These are phyloP conservation scores for Lamellibrachia satsuma DNA, from an alignment of 2,888 invertebrate species.

Conservation along the genomic window DNA sequence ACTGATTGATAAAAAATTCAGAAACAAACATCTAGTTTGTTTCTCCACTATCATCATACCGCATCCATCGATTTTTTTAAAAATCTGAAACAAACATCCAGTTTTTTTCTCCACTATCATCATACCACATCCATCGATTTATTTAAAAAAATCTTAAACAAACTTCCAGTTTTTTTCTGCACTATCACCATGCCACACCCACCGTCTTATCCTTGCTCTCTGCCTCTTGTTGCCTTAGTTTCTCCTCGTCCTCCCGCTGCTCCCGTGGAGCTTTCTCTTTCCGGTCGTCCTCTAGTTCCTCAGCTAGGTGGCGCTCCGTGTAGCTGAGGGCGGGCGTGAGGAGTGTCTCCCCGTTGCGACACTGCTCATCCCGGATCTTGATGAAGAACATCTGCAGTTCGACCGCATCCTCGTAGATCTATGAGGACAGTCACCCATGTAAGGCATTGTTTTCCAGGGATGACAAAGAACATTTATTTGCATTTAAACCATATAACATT, in stretches of 20 bases:
- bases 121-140: background rate
- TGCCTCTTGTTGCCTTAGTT: slow-evolving; percentile 45
- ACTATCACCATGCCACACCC: background rate
- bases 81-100: no score
- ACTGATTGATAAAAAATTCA: background rate
- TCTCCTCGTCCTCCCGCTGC: slow-evolving; percentile 58
- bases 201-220: slow-evolving; percentile 21
- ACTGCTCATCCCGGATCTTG: slow-evolving; percentile 74
- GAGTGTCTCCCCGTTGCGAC: slow-evolving; percentile 80
- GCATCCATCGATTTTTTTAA: no score
- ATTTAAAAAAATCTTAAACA: background rate
- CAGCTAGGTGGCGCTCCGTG: slow-evolving; percentile 76
- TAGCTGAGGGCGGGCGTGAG: slow-evolving; percentile 88
- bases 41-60: no score
- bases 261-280: slow-evolving; percentile 75
- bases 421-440: background rate
- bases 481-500: background rate
- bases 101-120: no score
- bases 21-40: background rate
- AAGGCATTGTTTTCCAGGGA: background rate
- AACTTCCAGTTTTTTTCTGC: background rate
- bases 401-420: slow-evolving; percentile 91
- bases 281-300: slow-evolving; percentile 55
- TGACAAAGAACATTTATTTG: background rate
- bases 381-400: slow-evolving; percentile 93